Percentiles rank a stretch among this genome's conserved stretches.
Conservation (phyloP, 2,113 vertebrate species). For the Bubalus kerabau region DNA sequence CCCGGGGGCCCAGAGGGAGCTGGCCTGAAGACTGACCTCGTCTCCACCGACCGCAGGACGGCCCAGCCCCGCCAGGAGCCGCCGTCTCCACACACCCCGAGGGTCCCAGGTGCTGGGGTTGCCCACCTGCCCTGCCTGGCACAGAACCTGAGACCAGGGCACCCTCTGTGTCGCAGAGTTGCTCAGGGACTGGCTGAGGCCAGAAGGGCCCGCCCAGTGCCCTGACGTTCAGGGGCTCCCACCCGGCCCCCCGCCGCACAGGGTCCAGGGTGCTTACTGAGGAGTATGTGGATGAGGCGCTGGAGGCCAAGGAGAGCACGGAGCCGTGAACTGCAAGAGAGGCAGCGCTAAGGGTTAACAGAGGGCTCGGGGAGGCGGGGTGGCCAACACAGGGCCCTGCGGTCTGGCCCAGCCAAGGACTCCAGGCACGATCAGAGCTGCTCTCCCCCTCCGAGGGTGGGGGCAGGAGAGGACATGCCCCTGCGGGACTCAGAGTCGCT, state of each 20-base stretch:
- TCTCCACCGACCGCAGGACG: background rate
- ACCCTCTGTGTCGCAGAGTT: background rate
- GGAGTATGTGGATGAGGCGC: slow-evolving; percentile 93
- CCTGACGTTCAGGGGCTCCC: background rate
- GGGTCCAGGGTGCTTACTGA: slow-evolving; percentile 86
- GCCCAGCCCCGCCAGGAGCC: background rate
- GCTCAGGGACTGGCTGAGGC: background rate
- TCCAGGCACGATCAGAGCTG: accelerated
- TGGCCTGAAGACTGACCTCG: background rate
- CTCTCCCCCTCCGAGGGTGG: background rate
- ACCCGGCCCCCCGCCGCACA: background rate
- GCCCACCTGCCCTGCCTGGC: background rate
- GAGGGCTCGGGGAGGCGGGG: background rate
- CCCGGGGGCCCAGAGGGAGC: background rate
- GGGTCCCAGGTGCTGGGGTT: background rate
- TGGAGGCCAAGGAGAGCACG: slow-evolving; percentile 94
- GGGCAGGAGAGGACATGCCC: background rate
- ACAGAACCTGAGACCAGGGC: background rate
- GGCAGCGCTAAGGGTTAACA: slow-evolving; percentile 48
- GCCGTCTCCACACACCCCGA: accelerated
- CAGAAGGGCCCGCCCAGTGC: accelerated
- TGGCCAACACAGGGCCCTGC: background rate
- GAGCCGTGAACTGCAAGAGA: slow-evolving; percentile 93
- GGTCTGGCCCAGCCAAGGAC: background rate
- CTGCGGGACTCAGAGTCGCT: background rate